phyloP scores from a whole-genome alignment of 2,113 vertebrate genomes.

The Bettongia penicillata region DNA sequence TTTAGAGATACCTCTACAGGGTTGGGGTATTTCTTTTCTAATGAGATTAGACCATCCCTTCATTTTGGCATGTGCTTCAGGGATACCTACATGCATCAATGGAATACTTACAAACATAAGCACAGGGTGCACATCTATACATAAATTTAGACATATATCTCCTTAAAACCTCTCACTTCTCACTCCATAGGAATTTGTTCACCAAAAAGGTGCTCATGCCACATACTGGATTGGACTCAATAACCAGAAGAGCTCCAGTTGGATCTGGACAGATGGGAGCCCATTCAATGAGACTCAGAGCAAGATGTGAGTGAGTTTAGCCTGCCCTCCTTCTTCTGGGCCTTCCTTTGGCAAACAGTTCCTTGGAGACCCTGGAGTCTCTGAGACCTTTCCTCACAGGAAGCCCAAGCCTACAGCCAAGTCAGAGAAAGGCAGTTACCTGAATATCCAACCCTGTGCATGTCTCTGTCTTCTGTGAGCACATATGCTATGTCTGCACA shows the following conservation, averaged over 20 bases:
- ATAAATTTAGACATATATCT: background rate
- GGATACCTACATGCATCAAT: background rate
- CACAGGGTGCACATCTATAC: fast-evolving
- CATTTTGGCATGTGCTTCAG: background rate
- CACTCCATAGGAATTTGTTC: background rate
- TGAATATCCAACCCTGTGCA: background rate
- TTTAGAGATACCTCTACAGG: background rate
- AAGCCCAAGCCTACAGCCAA: background rate
- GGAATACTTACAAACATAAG: background rate
- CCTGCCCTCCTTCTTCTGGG: background rate
- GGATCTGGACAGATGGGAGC: background rate
- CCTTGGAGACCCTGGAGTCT: background rate
- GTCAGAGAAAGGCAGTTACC: background rate
- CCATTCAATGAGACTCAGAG: background rate
- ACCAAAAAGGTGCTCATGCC: background rate
- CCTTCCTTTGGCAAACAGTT: background rate
- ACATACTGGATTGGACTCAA: background rate
- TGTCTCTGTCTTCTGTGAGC: background rate
- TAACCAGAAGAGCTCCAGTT: background rate
- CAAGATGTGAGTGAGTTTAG: background rate
- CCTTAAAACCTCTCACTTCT: background rate
- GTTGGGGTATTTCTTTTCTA: background rate
- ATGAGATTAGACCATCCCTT: background rate
- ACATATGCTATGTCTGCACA: background rate
- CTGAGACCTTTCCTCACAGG: background rate